Percentiles rank a stretch among this genome's conserved stretches.
Conservation (phyloP, 2,797 vertebrate species). For the Cephalopachus bancanus region DNA sequence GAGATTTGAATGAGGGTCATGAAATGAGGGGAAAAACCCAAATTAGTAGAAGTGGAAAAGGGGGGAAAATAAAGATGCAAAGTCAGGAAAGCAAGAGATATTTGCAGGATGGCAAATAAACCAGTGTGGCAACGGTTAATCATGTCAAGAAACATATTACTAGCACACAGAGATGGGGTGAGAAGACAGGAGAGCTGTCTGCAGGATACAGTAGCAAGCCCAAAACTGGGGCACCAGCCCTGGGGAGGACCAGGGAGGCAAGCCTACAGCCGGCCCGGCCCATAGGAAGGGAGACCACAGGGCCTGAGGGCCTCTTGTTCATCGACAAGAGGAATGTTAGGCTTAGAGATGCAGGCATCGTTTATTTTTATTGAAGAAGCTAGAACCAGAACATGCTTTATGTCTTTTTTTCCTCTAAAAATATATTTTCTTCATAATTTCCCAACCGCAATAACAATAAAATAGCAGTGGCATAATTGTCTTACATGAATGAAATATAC, state of each 20-base stretch:
- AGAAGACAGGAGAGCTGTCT: neutral
- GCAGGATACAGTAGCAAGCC: neutral
- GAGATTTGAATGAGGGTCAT: neutral
- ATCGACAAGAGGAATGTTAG: neutral
- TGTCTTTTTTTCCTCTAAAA: conserved; percentile 8
- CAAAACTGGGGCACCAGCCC: no score
- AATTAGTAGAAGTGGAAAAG: neutral
- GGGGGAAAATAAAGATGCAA: neutral
- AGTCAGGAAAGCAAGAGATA: neutral
- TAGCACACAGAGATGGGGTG: neutral
- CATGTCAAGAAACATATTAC: neutral
- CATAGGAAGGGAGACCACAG: neutral
- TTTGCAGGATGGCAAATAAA: neutral
- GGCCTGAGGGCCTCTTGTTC: neutral
- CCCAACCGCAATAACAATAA: conserved; percentile 52
- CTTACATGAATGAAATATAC: neutral
- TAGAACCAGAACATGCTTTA: conserved; percentile 16
- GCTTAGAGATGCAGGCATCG: neutral
- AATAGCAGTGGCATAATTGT: conserved; percentile 28
- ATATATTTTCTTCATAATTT: conserved; percentile 58
- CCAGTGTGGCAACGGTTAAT: neutral
- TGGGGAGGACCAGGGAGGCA: neutral
- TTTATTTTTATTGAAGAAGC: conserved; percentile 52
- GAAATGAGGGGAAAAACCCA: neutral
- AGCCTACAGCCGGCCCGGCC: neutral